A percentile compares a stretch with the other conserved stretches of the same genome.
These are phyloP conservation scores for Sciaenops ocellatus DNA, from an alignment of 2,797 vertebrate genomes.

Conservation along the genomic window DNA sequence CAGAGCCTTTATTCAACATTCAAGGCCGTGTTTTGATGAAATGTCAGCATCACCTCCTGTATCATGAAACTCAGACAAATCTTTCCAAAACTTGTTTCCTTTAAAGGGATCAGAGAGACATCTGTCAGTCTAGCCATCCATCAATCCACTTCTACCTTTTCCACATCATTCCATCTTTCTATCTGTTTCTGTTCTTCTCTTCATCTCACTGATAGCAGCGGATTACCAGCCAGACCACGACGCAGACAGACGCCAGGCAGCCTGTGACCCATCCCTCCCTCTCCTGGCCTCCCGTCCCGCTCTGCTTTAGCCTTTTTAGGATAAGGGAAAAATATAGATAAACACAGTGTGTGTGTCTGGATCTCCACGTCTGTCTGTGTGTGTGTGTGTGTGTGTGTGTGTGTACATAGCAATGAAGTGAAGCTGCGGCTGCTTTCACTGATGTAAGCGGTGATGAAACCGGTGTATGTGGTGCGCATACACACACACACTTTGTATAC, in stretches of 20 bases:
- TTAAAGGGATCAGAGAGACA: background rate
- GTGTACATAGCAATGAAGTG: background rate
- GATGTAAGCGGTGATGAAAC: background rate
- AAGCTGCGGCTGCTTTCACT: slow-evolving; percentile 7
- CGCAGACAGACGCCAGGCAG: slow-evolving; percentile 39
- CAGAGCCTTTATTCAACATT: slow-evolving; percentile 19
- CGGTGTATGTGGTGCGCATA: background rate
- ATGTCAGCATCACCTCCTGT: background rate
- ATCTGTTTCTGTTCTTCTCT: slow-evolving; percentile 1
- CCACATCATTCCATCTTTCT: background rate
- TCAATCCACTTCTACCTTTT: background rate
- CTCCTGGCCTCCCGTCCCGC: slow-evolving; percentile 29
- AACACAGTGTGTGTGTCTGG: slow-evolving; percentile 26
- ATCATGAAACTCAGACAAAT: background rate
- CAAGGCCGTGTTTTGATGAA: background rate
- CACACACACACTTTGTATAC: slow-evolving; percentile 1
- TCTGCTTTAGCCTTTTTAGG: slow-evolving; percentile 64
- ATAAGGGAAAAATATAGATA: slow-evolving; percentile 38
- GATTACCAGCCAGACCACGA: slow-evolving; percentile 61
- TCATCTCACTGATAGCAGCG: background rate
- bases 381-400: too few species aligned
- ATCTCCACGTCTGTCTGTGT: background rate
- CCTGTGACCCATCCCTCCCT: slow-evolving; percentile 49
- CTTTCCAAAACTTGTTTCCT: background rate
- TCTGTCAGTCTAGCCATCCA: background rate